phyloP scores from a whole-genome alignment of 2,888 invertebrate species.

The Emmelina monodactyla region DNA sequence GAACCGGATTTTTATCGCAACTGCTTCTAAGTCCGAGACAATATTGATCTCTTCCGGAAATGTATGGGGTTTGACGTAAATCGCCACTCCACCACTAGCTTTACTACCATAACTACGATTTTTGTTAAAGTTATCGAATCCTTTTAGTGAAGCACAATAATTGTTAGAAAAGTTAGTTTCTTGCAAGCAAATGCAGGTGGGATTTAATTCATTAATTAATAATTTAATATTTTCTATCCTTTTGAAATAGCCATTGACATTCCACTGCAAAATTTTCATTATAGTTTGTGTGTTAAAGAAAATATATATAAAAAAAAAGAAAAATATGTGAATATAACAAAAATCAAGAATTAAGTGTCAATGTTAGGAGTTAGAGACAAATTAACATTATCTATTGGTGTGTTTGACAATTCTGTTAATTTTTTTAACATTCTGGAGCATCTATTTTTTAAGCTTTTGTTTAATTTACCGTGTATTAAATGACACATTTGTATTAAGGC shows the following conservation, averaged over 20 bases:
- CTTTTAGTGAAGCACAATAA: conserved; percentile 7
- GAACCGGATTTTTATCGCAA: conserved; percentile 7
- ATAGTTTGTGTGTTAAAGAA: not conserved
- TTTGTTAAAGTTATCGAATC: conserved; percentile 4
- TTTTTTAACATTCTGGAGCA: no score
- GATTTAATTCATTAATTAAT: conserved; percentile 2
- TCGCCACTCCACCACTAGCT: conserved; percentile 1
- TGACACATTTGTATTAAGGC: no score
- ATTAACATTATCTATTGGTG: no score
- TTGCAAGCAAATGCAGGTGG: conserved; percentile 10
- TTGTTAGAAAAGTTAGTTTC: conserved; percentile 11
- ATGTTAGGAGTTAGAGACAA: no score
- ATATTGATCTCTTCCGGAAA: not conserved
- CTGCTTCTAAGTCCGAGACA: conserved; percentile 5
- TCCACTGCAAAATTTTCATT: conserved; percentile 1
- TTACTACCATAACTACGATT: conserved; percentile 61
- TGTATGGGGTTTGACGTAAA: not conserved
- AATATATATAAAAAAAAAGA: no score
- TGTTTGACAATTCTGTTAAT: no score
- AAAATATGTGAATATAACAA: no score
- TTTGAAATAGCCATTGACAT: conserved; percentile 2
- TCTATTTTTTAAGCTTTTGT: no score
- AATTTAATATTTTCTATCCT: conserved; percentile 10
- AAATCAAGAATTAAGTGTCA: no score
- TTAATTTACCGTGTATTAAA: no score